These are phyloP conservation scores for Spinus olivaceus DNA, from an alignment of 2,797 vertebrate species.

Conservation along the genomic window DNA sequence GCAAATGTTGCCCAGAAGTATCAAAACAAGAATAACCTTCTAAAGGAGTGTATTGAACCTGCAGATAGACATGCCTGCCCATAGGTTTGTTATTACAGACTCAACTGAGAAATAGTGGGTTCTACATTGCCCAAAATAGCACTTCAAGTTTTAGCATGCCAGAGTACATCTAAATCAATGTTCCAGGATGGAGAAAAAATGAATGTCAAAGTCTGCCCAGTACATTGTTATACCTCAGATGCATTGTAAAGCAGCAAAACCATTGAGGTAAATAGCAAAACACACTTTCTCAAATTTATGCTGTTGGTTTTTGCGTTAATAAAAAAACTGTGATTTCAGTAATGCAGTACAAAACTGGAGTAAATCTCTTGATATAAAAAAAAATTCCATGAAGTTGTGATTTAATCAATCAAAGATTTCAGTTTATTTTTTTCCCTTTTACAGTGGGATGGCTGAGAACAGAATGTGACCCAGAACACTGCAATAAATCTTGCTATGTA, in stretches of 20 bases:
- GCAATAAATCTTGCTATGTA: background rate
- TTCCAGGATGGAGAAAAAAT: background rate
- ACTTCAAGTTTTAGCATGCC: background rate
- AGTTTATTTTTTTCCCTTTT: background rate
- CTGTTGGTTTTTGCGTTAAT: background rate
- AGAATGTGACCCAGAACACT: background rate
- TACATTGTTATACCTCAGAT: background rate
- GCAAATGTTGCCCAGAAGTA: background rate
- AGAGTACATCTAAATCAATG: background rate
- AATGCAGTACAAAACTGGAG: background rate
- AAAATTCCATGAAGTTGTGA: background rate
- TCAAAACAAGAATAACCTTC: background rate
- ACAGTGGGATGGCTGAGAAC: background rate
- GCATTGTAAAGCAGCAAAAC: background rate
- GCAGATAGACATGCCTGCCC: background rate
- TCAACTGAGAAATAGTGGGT: background rate
- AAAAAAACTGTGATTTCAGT: background rate
- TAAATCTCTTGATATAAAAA: background rate
- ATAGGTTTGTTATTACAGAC: background rate
- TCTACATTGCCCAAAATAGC: background rate
- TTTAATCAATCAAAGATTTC: background rate
- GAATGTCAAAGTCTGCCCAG: background rate
- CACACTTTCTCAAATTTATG: background rate
- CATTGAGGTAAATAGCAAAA: background rate
- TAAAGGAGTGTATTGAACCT: background rate